Conservation (phyloP, 2,888 invertebrate genomes). For the Phasia obesa region DNA sequence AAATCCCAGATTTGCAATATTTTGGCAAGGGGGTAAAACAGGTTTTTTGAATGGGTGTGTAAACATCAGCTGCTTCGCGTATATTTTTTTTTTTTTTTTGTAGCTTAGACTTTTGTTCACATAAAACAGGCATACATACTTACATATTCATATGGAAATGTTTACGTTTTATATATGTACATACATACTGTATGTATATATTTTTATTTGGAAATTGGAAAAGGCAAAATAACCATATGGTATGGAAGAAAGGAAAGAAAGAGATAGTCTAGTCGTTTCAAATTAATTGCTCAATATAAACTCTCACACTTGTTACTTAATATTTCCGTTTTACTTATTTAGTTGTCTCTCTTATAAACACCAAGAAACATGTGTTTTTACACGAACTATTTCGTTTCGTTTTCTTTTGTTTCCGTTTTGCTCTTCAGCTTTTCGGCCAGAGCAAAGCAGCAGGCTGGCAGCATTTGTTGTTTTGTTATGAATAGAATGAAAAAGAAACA, state of each 20-base stretch:
- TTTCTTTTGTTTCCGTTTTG: conserved; percentile 28
- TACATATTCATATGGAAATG: no score
- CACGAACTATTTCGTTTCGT: conserved; percentile 57
- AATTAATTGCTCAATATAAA: not conserved
- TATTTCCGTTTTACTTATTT: conserved; percentile 55
- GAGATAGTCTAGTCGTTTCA: not conserved
- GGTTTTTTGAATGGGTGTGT: not conserved
- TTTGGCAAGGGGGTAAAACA: not conserved
- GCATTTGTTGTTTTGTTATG: conserved; percentile 44
- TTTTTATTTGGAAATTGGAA: not conserved
- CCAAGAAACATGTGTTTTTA: conserved; percentile 59
- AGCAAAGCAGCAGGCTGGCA: no score
- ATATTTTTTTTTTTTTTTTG: not conserved
- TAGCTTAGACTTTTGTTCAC: not conserved
- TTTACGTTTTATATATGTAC: no score
- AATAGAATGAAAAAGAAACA: conserved; percentile 41
- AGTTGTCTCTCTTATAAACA: not conserved
- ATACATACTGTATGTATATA: not conserved
- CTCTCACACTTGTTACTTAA: conserved; percentile 62
- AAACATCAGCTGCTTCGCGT: not conserved
- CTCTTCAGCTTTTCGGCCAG: not conserved
- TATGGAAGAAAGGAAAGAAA: not conserved
- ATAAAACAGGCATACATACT: not conserved
- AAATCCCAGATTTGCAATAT: not conserved
- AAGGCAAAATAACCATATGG: not conserved